Evolutionary conservation across 1,140 invertebrate species (phyloP).

Genomic region (Mamestra configurata): DNA sequence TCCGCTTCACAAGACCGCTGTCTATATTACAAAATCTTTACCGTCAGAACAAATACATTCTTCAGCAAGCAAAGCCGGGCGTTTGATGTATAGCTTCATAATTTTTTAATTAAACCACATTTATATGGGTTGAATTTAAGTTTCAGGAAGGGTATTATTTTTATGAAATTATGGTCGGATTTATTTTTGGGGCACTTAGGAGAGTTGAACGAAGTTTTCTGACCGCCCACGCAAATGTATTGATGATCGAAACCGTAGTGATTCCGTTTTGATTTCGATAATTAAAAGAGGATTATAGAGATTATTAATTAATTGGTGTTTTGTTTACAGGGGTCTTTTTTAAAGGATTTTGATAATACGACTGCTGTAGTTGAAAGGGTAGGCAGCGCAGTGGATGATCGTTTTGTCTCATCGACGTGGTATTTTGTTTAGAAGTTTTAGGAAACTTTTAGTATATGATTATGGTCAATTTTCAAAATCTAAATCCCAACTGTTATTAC

Average conservation of each 20-base stretch:
- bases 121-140: conserved; percentile 17
- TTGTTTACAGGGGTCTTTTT: background rate
- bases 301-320: background rate
- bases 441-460: too few species aligned
- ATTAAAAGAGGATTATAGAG: background rate
- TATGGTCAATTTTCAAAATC: too few species aligned
- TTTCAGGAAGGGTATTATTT: conserved; percentile 17
- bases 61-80: background rate
- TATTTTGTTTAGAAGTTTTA: too few species aligned
- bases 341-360: too few species aligned
- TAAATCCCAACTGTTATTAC: too few species aligned
- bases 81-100: conserved; percentile 44
- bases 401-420: too few species aligned
- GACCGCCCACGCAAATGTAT: background rate
- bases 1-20: background rate
- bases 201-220: background rate
- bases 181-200: background rate
- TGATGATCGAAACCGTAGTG: background rate
- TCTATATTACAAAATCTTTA: background rate
- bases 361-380: too few species aligned
- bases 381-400: too few species aligned
- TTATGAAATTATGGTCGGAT: conserved; percentile 7
- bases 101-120: conserved; percentile 42
- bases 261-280: background rate
- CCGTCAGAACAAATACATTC: conserved; percentile 17